Evolutionary conservation across 2,797 vertebrate genomes (phyloP).

Genomic region (Oryzias dopingdopingensis): DNA sequence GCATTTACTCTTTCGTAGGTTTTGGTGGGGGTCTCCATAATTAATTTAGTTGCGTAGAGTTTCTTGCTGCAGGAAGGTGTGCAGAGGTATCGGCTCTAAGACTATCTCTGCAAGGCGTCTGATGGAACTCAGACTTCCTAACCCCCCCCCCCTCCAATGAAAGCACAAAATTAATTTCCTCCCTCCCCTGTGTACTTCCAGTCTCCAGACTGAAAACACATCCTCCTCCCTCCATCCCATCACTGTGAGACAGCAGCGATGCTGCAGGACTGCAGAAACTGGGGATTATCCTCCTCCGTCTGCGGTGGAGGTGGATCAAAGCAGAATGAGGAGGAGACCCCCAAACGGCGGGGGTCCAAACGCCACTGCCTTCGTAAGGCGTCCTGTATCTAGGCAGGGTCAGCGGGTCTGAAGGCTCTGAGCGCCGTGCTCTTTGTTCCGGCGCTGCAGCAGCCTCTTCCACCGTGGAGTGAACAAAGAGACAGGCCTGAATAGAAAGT

Average conservation of each 20-base stretch:
- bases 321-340: constrained; percentile 21
- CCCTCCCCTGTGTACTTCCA: constrained; percentile 5
- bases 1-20: constrained; percentile 13
- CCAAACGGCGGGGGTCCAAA: constrained; percentile 20
- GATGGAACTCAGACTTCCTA: constrained; percentile 13
- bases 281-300: constrained; percentile 31
- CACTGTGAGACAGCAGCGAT: constrained; percentile 11
- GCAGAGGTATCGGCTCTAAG: constrained; percentile 1
- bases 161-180: constrained; percentile 15
- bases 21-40: constrained; percentile 20
- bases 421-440: constrained; percentile 64
- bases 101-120: constrained; percentile 4
- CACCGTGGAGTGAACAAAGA: constrained; percentile 67
- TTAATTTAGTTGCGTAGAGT: constrained; percentile 1
- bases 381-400: constrained; percentile 48
- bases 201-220: constrained; percentile 16
- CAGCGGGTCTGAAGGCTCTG: constrained; percentile 46
- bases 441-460: constrained; percentile 47
- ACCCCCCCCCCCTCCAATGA: not conserved
- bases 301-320: constrained; percentile 37
- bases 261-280: constrained; percentile 22
- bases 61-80: constrained; percentile 5
- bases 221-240: constrained; percentile 18
- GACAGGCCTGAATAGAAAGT: constrained; percentile 69
- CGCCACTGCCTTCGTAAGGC: constrained; percentile 2